phyloP scores from a whole-genome alignment of 2,113 vertebrate species.

The Taurulus bubalis region DNA sequence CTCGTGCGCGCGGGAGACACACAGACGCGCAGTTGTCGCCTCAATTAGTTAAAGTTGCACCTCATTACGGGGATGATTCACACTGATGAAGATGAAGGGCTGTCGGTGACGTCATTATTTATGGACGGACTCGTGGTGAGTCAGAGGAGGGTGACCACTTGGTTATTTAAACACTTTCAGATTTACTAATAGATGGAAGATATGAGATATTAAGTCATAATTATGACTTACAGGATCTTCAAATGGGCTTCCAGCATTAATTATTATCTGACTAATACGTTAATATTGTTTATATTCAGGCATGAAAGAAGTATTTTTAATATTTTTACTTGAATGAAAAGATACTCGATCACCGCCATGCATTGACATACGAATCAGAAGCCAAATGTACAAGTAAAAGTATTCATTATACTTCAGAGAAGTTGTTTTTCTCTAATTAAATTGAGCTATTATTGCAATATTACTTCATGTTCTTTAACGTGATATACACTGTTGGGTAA shows the following conservation, averaged over 20 bases:
- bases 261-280: not conserved
- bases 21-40: slow-evolving; percentile 46
- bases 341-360: not conserved
- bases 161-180: not conserved
- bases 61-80: slow-evolving; percentile 11
- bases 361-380: too few relatives aligned
- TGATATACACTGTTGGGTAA: not conserved
- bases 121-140: not conserved
- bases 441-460: not conserved
- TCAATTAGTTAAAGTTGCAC: slow-evolving; percentile 45
- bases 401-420: not conserved
- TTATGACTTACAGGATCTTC: too few relatives aligned
- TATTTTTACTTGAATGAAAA: not conserved
- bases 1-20: slow-evolving; percentile 13
- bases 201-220: too few relatives aligned
- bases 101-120: not conserved
- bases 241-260: too few relatives aligned
- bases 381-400: not conserved
- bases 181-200: not conserved
- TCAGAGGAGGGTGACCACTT: not conserved
- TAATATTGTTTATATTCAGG: not conserved
- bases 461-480: not conserved
- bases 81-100: not conserved
- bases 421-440: not conserved
- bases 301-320: not conserved